Evolutionary conservation across 2,113 vertebrate genomes (phyloP).

Genomic region (Mirza zaza): DNA sequence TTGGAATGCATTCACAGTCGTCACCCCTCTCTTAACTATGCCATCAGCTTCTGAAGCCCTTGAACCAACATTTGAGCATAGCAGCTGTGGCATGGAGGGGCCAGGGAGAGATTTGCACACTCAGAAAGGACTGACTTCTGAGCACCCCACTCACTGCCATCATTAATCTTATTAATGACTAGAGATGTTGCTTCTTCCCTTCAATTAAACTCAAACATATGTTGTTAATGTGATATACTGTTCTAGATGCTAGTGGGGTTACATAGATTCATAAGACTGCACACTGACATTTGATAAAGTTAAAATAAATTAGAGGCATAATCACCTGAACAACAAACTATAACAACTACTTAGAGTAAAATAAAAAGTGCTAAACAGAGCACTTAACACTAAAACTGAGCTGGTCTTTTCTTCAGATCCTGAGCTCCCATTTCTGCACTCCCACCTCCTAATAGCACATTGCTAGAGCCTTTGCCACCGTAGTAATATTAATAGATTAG

Average conservation of each 20-base stretch:
- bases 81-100: not conserved
- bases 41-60: not conserved
- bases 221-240: not conserved
- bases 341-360: not conserved
- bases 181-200: not conserved
- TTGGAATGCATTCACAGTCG: not conserved
- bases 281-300: not conserved
- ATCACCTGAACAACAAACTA: not conserved
- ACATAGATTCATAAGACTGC: not conserved
- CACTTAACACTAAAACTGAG: not conserved
- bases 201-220: not conserved
- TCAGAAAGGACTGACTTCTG: not conserved
- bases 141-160: too few relatives aligned
- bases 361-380: not conserved
- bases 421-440: not conserved
- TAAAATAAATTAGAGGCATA: not conserved
- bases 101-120: not conserved
- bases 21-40: not conserved
- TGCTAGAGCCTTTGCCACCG: not conserved
- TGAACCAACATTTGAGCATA: not conserved
- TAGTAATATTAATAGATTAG: not conserved
- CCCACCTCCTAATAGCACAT: accelerated
- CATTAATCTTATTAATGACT: not conserved
- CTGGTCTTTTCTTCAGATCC: not conserved
- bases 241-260: not conserved